Evolutionary conservation across 2,888 invertebrate species (phyloP), one percentile per base, ranked within the genome.

Genomic region (Tenthredo mesomela): DNA sequence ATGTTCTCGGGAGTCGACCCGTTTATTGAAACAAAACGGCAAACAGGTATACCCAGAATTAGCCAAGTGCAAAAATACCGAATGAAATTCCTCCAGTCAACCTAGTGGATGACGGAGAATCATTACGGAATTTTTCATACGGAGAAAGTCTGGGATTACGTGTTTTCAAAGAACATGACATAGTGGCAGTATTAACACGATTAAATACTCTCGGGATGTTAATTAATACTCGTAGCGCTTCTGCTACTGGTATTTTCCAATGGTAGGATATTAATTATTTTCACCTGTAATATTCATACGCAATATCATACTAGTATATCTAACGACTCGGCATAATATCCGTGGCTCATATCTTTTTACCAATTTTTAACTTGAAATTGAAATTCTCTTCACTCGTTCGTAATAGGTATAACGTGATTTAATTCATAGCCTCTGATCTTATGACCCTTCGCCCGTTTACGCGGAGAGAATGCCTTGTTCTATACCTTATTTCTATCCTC

Each of bases 401-500:
- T 80, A 80, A 80, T 80, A 58, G 80, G 80, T 80, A 40, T 61
- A 33, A 25, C 80, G 80, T 80, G 80, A 80, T 80, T 80, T 80
- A 80, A 80, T 80, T 80, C 80, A 80, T 40, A 50, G 80, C 80
- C 61, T 33, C 12, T 80, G 80, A 80, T 80, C 80, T 12, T 21
- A 25, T 80, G 80, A 80, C 80, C 80, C 61, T 40, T 58, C 7
- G 21, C 25, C 80, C 80, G 80, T 61, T 80, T 80, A 80, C 80
- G 61, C 80, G 21, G 25, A 61, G 80, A 80, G 61, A 80, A 80
- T 80, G 80, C 80, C 80, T 80, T 80, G 80, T 80, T 80, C 80
- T 61, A 80, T 80, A 61, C 80, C 80, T 80, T 80, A 80, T 40
- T 80, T 61, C 80, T 61, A 80, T 80, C 80, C 61, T 80, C 80